Percentiles rank a stretch among this genome's conserved stretches.
Evolutionary conservation across 2,888 invertebrate species (phyloP).

Genomic region (Diabrotica balteata): DNA sequence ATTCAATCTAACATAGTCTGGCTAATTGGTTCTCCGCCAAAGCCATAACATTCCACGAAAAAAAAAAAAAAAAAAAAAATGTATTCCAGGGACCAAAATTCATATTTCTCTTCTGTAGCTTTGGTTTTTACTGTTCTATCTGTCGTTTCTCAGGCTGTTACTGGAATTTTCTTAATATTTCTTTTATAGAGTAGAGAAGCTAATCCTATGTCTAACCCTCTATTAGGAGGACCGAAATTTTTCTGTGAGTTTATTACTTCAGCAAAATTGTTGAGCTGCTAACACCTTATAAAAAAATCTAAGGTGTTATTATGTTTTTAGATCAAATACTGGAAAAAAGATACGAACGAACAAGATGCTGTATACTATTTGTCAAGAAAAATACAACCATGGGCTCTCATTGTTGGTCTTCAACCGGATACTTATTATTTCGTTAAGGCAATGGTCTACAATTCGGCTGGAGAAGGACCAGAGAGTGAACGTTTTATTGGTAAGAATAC

Average conservation of each 20-base stretch:
- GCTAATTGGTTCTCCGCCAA: too few species aligned
- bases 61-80: too few species aligned
- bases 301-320: constrained; percentile 51
- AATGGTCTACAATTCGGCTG: constrained; percentile 96
- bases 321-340: constrained; percentile 91
- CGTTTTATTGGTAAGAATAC: constrained; percentile 69
- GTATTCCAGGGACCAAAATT: too few species aligned
- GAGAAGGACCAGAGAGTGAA: constrained; percentile 95
- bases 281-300: not conserved
- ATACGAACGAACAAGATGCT: constrained; percentile 76
- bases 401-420: constrained; percentile 92
- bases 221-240: too few species aligned
- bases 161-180: too few species aligned
- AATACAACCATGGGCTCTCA: constrained; percentile 83
- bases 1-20: too few species aligned
- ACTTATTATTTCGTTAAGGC: constrained; percentile 92
- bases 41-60: too few species aligned
- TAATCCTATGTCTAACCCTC: too few species aligned
- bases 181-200: too few species aligned
- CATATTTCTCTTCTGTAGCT: too few species aligned
- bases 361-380: constrained; percentile 87
- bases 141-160: too few species aligned
- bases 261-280: not conserved
- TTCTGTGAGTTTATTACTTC: not conserved
- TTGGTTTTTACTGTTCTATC: too few species aligned